phyloP scores from a whole-genome alignment of 2,888 invertebrate genomes.

The Stenodema calcarata region DNA sequence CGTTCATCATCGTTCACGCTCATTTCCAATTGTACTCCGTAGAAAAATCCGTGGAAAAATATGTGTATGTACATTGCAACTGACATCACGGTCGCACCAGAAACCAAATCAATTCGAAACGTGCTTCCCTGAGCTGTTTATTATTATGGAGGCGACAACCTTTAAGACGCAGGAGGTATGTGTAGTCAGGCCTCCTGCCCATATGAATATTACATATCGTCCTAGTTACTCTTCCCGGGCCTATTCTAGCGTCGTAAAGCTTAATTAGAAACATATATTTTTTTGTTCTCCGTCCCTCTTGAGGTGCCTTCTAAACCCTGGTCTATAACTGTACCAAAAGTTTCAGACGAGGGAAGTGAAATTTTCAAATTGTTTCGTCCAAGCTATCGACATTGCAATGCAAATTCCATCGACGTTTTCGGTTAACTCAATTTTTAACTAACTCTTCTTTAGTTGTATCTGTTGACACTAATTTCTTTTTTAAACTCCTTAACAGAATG shows the following conservation, averaged over 20 bases:
- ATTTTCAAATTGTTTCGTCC: no score
- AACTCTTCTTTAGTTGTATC: no score
- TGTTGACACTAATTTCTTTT: no score
- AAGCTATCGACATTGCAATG: no score
- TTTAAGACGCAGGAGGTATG: neutral
- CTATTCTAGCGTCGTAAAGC: constrained; percentile 36
- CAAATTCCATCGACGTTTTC: no score
- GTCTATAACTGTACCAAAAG: neutral
- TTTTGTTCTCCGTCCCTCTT: neutral
- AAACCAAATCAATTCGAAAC: constrained; percentile 21
- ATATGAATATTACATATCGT: constrained; percentile 27
- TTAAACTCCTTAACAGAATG: no score
- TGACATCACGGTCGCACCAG: neutral
- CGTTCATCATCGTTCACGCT: no score
- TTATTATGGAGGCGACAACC: constrained; percentile 15
- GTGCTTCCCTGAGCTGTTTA: constrained; percentile 18
- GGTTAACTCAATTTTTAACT: no score
- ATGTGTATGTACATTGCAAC: neutral
- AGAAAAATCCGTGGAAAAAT: neutral
- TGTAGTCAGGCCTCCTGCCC: constrained; percentile 11
- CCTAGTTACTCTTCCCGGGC: constrained; percentile 22
- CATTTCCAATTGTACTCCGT: no score
- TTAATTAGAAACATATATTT: constrained; percentile 33
- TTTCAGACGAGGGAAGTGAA: no score
- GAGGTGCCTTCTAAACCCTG: neutral